phyloP scores from a whole-genome alignment of 2,797 vertebrate species.

The Eidolon dupreanum region DNA sequence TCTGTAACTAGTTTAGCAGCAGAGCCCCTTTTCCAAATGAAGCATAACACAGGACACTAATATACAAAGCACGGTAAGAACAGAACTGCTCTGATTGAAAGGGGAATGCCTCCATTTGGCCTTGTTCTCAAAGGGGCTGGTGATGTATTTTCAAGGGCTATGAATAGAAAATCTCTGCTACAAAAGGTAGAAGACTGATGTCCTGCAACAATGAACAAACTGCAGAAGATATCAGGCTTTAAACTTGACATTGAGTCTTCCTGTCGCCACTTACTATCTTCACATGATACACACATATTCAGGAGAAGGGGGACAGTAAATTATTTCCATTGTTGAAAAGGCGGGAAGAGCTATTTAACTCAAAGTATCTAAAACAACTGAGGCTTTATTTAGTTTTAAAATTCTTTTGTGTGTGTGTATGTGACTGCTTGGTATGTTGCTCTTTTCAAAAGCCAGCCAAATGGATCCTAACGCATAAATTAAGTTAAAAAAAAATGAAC shows the following conservation, averaged over 20 bases:
- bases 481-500: not conserved
- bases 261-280: not conserved
- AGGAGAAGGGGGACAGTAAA: not conserved
- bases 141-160: not conserved
- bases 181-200: not conserved
- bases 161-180: not conserved
- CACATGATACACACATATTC: not conserved
- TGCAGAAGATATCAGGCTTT: not conserved
- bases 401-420: not conserved
- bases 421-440: not conserved
- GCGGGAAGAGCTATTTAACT: not conserved
- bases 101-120: not conserved
- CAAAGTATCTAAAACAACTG: not conserved
- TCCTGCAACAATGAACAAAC: not conserved
- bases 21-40: not conserved
- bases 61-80: slow-evolving; percentile 9
- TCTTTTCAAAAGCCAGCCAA: not conserved
- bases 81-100: not conserved
- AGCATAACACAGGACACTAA: not conserved
- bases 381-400: not conserved
- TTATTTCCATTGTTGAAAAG: not conserved
- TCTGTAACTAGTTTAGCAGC: not conserved
- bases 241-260: not conserved
- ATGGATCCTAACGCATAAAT: not conserved
- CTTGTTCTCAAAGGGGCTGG: not conserved